These are phyloP conservation scores for Diarsia mendica DNA, from an alignment of 2,888 invertebrate genomes.

Conservation along the genomic window DNA sequence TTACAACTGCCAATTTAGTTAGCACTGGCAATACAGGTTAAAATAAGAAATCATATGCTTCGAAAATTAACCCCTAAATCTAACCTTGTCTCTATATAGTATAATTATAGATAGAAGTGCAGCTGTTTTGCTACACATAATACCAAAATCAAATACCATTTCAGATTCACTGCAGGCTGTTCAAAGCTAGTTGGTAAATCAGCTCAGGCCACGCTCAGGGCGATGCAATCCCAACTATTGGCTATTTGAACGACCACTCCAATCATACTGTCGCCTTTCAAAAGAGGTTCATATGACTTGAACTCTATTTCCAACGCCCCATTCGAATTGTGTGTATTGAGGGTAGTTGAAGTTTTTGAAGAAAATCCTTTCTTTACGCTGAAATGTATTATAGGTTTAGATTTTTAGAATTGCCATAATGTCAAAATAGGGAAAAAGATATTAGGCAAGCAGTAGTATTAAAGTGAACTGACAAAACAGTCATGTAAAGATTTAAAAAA, in stretches of 20 bases:
- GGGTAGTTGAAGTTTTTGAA: conserved; percentile 14
- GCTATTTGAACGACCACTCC: conserved; percentile 37
- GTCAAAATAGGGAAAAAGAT: background rate
- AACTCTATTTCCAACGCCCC: conserved; percentile 22
- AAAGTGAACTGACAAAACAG: no score
- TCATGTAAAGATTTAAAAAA: no score
- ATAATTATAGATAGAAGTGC: background rate
- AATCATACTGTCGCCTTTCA: conserved; percentile 24
- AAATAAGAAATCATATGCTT: no score
- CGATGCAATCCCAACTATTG: conserved; percentile 49
- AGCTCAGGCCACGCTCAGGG: conserved; percentile 18
- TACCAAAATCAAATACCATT: conserved; percentile 25
- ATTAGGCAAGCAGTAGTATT: no score
- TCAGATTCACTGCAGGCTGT: conserved; percentile 25
- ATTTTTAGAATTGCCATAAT: background rate
- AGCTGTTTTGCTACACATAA: background rate
- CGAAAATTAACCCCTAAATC: no score
- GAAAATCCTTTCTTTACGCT: background rate
- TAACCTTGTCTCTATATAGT: no score
- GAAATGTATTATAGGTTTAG: background rate
- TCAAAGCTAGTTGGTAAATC: conserved; percentile 44
- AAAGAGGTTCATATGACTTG: conserved; percentile 12
- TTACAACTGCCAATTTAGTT: no score
- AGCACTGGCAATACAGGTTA: no score
- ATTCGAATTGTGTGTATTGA: background rate